These are phyloP conservation scores for Ctenodactylus gundi DNA, from an alignment of 2,113 vertebrate species.

Conservation along the genomic window DNA sequence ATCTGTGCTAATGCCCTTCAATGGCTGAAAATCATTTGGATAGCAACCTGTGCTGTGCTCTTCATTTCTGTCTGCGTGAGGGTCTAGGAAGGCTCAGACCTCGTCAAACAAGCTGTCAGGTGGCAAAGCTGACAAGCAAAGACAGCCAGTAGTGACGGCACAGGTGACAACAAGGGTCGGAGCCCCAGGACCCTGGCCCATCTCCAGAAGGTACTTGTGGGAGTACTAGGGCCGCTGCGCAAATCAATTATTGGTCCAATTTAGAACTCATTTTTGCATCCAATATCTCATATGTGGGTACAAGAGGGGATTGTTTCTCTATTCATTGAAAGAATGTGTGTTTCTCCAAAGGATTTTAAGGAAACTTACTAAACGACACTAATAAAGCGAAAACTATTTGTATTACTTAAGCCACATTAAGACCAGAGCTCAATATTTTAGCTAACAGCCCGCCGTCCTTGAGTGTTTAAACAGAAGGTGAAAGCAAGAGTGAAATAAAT, in stretches of 20 bases:
- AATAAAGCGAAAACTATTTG: not conserved
- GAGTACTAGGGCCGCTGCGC: not conserved
- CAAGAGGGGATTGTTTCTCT: not conserved
- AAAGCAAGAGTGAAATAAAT: not conserved
- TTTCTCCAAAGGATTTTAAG: constrained; percentile 4
- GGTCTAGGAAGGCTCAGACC: not conserved
- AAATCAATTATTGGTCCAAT: not conserved
- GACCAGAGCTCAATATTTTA: not conserved
- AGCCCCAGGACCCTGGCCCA: not conserved
- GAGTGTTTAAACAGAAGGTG: not conserved
- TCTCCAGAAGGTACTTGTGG: not conserved
- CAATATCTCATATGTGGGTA: too few species aligned
- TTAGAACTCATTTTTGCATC: not conserved
- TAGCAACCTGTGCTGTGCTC: not conserved
- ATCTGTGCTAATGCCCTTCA: not conserved
- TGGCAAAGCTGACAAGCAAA: not conserved
- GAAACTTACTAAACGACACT: not conserved
- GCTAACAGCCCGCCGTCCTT: not conserved
- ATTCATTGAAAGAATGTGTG: not conserved
- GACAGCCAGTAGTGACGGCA: not conserved
- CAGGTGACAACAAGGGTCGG: not conserved
- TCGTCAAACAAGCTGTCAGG: not conserved
- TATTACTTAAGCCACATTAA: not conserved
- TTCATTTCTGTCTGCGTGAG: not conserved
- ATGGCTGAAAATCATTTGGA: not conserved